phyloP scores from a whole-genome alignment of 2,113 vertebrate species.

The Salminus brasiliensis region DNA sequence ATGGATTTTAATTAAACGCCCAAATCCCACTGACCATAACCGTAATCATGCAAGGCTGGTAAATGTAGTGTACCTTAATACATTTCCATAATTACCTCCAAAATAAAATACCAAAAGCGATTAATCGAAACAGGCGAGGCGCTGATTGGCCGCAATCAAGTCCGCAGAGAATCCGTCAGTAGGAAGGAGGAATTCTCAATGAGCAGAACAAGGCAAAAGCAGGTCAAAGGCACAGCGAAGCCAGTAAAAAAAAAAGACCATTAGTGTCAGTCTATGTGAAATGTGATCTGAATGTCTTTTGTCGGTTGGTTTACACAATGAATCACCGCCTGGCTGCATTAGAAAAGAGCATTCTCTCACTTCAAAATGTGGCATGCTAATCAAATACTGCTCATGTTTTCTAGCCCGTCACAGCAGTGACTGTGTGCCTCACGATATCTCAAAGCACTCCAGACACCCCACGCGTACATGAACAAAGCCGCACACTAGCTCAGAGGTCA shows the following conservation, averaged over 20 bases:
- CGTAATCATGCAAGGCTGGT: not conserved
- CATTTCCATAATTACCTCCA: not conserved
- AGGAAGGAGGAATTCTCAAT: not conserved
- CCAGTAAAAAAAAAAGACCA: not conserved
- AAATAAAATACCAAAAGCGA: not conserved
- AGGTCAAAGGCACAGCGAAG: not conserved
- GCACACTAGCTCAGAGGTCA: not conserved
- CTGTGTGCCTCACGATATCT: not conserved
- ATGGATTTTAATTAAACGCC: not conserved
- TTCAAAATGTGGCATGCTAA: slow-evolving; percentile 8
- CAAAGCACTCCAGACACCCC: not conserved
- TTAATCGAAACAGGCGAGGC: not conserved
- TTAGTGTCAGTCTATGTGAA: not conserved
- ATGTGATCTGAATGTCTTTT: not conserved
- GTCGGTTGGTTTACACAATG: not conserved
- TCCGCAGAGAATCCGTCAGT: not conserved
- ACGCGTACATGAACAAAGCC: not conserved
- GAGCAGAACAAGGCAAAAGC: not conserved
- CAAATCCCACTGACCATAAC: not conserved
- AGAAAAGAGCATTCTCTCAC: not conserved
- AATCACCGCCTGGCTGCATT: not conserved
- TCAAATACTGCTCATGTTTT: not conserved
- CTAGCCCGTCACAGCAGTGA: not conserved
- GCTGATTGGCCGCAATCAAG: not conserved
- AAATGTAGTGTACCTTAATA: not conserved